A percentile compares a stretch with the other conserved stretches of the same genome.
phyloP scores from a whole-genome alignment of 2,113 vertebrate species.

The Microtus montanus region DNA sequence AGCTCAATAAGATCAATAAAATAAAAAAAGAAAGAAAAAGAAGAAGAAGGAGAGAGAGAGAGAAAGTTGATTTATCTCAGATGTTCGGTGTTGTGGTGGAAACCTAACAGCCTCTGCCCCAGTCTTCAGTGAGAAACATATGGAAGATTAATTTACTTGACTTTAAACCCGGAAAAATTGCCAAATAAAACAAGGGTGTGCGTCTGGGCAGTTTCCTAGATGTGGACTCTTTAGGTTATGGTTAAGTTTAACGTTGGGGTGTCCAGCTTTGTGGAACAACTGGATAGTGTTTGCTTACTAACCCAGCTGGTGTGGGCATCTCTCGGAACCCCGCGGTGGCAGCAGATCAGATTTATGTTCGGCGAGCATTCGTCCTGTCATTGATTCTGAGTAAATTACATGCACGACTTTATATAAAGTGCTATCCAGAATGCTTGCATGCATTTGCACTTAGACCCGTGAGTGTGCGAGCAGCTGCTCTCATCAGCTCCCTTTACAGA shows the following conservation, averaged over 20 bases:
- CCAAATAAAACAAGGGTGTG: background rate
- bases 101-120: background rate
- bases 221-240: background rate
- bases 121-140: background rate
- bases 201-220: background rate
- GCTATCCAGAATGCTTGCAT: background rate
- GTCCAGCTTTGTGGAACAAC: background rate
- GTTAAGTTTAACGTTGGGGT: background rate
- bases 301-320: background rate
- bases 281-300: background rate
- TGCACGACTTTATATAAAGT: background rate
- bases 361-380: background rate
- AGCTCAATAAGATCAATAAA: too few species aligned
- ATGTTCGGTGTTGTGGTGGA: background rate
- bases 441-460: background rate
- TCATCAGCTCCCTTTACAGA: background rate
- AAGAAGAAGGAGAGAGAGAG: too few species aligned
- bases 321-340: background rate
- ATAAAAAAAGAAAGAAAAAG: too few species aligned
- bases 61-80: background rate
- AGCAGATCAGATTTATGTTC: background rate
- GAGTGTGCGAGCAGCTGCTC: background rate
- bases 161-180: background rate
- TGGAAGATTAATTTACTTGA: background rate
- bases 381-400: background rate